These are phyloP conservation scores for Acleris laterana DNA, from an alignment of 2,888 invertebrate species.

Conservation along the genomic window DNA sequence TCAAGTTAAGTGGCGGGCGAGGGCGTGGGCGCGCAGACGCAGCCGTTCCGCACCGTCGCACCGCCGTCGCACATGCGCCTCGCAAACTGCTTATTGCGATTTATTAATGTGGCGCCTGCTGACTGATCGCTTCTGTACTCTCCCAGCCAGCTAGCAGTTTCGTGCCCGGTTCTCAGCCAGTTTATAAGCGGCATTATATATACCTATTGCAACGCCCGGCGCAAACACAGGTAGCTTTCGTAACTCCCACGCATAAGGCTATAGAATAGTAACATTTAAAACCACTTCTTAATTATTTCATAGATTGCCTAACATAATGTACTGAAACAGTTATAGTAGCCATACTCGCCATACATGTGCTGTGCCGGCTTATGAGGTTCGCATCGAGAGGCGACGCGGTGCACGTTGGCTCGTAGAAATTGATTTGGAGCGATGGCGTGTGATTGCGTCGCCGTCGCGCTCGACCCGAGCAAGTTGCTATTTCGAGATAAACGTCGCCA, in stretches of 20 bases:
- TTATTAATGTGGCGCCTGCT: constrained; percentile 64
- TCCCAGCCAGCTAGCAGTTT: constrained; percentile 51
- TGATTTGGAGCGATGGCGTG: constrained; percentile 74
- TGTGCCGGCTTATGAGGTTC: constrained; percentile 34
- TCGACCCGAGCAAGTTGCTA: constrained; percentile 81
- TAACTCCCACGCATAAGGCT: constrained; percentile 46
- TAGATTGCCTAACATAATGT: constrained; percentile 40
- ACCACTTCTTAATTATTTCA: constrained; percentile 42
- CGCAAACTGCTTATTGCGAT: constrained; percentile 55
- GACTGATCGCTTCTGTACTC: constrained; percentile 56
- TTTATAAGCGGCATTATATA: constrained; percentile 33
- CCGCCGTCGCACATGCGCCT: constrained; percentile 49
- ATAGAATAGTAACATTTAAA: constrained; percentile 47
- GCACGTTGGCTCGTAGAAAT: constrained; percentile 52
- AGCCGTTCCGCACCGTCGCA: constrained; percentile 63
- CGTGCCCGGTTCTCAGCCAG: constrained; percentile 51
- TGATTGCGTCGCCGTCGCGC: constrained; percentile 66
- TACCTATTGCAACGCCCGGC: constrained; percentile 42
- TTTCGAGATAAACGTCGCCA: constrained; percentile 81
- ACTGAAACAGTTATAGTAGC: constrained; percentile 38
- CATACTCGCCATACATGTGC: constrained; percentile 43
- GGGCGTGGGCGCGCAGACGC: constrained; percentile 52
- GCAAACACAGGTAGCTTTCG: constrained; percentile 49
- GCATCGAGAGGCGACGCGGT: constrained; percentile 40
- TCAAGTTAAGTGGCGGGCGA: constrained; percentile 63